Conservation (phyloP, 2,113 vertebrate species). For the Alaudala cheleensis region DNA sequence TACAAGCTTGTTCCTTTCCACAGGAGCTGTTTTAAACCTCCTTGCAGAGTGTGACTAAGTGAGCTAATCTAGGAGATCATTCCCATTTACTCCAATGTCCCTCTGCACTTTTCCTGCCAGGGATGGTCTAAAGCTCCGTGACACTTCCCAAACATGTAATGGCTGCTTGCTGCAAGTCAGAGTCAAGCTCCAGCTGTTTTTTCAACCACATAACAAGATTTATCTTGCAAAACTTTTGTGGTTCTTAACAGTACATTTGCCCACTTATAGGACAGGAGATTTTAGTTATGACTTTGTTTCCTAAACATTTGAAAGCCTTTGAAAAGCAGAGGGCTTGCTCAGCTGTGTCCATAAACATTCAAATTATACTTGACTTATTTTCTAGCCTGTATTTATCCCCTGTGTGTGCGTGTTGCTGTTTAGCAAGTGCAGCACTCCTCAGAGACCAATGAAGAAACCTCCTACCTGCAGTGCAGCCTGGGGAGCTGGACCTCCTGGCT, state of each 20-base stretch:
- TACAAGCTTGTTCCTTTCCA: background rate
- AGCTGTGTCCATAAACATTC: slow-evolving; percentile 20
- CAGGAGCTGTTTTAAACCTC: background rate
- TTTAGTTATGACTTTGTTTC: slow-evolving; percentile 12
- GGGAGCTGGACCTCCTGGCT: background rate
- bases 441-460: background rate
- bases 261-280: background rate
- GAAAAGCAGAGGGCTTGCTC: slow-evolving; percentile 15
- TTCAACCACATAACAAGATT: background rate
- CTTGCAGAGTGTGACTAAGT: background rate
- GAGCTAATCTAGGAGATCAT: background rate
- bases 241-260: background rate
- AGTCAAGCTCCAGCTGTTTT: background rate
- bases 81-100: background rate
- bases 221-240: background rate
- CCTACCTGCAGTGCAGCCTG: background rate
- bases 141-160: background rate
- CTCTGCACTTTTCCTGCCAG: background rate
- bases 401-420: background rate
- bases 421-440: background rate
- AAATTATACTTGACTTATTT: background rate
- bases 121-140: background rate
- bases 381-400: background rate
- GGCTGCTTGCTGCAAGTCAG: background rate
- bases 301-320: slow-evolving; percentile 39